Base-by-base conservation (phyloP, 1,140 invertebrate species). In the Maniola jurtina region DNA sequence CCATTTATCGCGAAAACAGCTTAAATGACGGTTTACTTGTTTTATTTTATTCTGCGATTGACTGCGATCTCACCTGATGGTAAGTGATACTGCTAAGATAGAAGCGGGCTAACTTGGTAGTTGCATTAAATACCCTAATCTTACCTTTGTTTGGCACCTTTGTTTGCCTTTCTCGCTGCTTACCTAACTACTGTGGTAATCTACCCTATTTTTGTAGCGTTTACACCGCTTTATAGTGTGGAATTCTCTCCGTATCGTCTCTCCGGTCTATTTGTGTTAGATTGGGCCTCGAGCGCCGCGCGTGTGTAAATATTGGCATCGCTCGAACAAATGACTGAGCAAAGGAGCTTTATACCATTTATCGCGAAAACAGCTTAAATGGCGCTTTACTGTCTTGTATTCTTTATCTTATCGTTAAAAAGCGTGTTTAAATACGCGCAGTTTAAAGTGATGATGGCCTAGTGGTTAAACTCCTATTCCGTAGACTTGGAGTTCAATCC, bases 241-340 rank as follows among this genome's bases (percentile, higher is more conserved):
- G 13, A 16, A 50, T 11, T 16, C 15, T 50, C 47, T 25, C 47
- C 16, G n/a, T 50, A 2, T 10, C 11, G n/a, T 50, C 47, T 6
- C 10, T 11, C n/a, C 47, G 47, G 47, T 50, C 2, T 50, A 16
- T 50, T 50, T 50, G 47, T 50, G 47, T 50, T 50, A 50, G 47
- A 50, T 50, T 50, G 47, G 6, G 6, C 45, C 45, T 47, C 5
- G 47, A 50, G 16, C 47, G 47, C 47, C n/a, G 2, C n/a, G n/a
- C 47, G 47, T 50, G 47, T 50, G 47, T 50, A 50, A 50, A 50
- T 50, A 50, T 50, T 50, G 14, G n/a, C 47, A 50, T 50, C 15
- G 4, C n/a, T 11, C 16, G 47, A 14, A 11, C 40, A 11, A 42
- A 42, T 11, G 40, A 11, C 10, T 42, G 40, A 42, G 11, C 40